Base-by-base conservation (phyloP, 2,797 vertebrate genomes). In the Pseudomugil tenellus region DNA sequence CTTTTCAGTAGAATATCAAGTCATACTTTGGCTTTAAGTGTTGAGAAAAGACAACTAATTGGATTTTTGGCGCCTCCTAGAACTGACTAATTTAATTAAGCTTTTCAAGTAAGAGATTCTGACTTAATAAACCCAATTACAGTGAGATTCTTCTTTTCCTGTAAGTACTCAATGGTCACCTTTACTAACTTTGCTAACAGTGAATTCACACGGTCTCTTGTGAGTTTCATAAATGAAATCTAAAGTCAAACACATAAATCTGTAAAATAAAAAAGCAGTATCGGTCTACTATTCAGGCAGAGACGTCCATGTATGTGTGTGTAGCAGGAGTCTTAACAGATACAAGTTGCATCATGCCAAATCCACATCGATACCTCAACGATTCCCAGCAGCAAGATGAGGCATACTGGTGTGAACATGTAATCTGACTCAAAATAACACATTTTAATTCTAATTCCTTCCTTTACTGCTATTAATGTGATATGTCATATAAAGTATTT, bases 401-500 rank as follows among this genome's bases (percentile, higher is more conserved):
- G 43, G 61, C n/a, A 1, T 34, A 64, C 46, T 59, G 34, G 71
- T 63, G 62, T 59, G 55, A 72, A 32, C 11, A 26, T 43, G 12
- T 39, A 17, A 39, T 39, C 17, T 11, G 10, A 13, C 10, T 77
- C 39, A 65, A 34, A 31, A 12, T 12, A 25, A 3, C 41, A 57
- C 49, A 16, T 76, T 71, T 69, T 71, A 17, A 56, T 63, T 52
- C 53, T 48, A 58, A 77, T 53, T 51, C 19, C 14, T 14, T 21
- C 51, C 23, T n/a, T 29, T 26, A 35, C 64, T 43, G 46, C 68
- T 65, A 58, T 67, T 35, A 70, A 32, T 48, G 32, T 55, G 56
- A 35, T 13, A 28, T 67, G 53, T 70, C 62, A 25, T 69, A 21
- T 55, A 75, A 46, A 12, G 59, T 41, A 76, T 64, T 61, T 77